phyloP scores from a whole-genome alignment of 37 sponge, comb jelly and placozoan genomes.

The Geodia barretti region DNA sequence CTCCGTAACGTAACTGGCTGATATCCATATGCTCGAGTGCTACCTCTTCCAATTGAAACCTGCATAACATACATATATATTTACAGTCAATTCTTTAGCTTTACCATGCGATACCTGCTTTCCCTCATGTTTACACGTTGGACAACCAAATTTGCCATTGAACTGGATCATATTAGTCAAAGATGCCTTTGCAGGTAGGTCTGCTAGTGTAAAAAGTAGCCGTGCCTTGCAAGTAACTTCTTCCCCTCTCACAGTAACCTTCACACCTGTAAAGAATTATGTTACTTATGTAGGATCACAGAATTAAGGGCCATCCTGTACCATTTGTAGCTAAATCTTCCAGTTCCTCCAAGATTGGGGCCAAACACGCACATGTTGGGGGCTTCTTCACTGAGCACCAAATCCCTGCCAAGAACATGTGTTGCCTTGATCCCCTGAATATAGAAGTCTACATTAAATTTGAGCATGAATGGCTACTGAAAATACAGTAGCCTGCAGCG shows the following conservation, averaged over 20 bases:
- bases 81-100: too few species aligned
- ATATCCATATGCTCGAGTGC: not conserved
- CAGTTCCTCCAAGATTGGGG: not conserved
- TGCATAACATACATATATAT: not conserved
- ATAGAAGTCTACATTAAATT: not conserved
- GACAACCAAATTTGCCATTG: slow-evolving; percentile 52
- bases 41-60: not conserved
- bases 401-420: not conserved
- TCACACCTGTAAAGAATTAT: not conserved
- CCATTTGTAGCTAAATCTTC: not conserved
- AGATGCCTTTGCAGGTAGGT: slow-evolving; percentile 40
- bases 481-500: not conserved
- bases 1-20: not conserved
- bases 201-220: not conserved
- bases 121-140: slow-evolving; percentile 51
- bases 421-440: not conserved
- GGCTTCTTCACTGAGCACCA: not conserved
- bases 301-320: not conserved
- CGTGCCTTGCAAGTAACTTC: not conserved
- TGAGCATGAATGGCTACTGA: not conserved
- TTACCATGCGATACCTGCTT: slow-evolving; percentile 4
- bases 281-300: not conserved
- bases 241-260: not conserved
- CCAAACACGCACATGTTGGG: not conserved
- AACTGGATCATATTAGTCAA: slow-evolving; percentile 11